These are phyloP conservation scores for Perognathus longimembris DNA, from an alignment of 2,113 vertebrate genomes.

Conservation along the genomic window DNA sequence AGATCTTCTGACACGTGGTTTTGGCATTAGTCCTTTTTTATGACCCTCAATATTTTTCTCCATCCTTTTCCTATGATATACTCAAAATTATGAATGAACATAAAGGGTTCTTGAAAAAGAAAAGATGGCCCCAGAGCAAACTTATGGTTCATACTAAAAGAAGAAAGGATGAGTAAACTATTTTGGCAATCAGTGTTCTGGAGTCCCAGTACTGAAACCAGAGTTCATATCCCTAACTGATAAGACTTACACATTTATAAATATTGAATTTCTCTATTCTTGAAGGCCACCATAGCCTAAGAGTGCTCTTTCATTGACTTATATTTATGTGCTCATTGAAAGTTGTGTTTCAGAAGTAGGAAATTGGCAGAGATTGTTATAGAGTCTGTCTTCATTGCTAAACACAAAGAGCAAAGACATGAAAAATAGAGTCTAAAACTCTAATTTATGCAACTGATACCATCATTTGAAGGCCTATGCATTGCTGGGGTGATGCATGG, in stretches of 20 bases:
- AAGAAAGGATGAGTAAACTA: background rate
- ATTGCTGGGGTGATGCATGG: background rate
- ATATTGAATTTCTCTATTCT: background rate
- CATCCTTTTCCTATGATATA: background rate
- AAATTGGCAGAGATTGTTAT: background rate
- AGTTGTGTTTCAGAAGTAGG: conserved; percentile 4
- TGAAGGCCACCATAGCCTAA: background rate
- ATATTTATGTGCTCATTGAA: conserved; percentile 13
- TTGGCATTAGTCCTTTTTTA: background rate
- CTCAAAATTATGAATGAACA: background rate
- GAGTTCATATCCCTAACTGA: background rate
- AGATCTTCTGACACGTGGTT: background rate
- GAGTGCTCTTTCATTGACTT: background rate
- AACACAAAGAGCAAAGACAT: conserved; percentile 10
- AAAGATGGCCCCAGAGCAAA: background rate
- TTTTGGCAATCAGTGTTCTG: background rate
- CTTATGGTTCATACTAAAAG: background rate
- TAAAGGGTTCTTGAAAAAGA: background rate
- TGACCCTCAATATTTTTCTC: background rate
- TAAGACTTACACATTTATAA: background rate
- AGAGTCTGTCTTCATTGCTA: conserved; percentile 19
- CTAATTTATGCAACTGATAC: background rate
- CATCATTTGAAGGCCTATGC: background rate
- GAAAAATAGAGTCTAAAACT: background rate
- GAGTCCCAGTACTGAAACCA: background rate